Percentiles rank a stretch among this genome's conserved stretches.
These are phyloP conservation scores for Achatina immaculata DNA, from an alignment of 1,140 invertebrate species.

Conservation along the genomic window DNA sequence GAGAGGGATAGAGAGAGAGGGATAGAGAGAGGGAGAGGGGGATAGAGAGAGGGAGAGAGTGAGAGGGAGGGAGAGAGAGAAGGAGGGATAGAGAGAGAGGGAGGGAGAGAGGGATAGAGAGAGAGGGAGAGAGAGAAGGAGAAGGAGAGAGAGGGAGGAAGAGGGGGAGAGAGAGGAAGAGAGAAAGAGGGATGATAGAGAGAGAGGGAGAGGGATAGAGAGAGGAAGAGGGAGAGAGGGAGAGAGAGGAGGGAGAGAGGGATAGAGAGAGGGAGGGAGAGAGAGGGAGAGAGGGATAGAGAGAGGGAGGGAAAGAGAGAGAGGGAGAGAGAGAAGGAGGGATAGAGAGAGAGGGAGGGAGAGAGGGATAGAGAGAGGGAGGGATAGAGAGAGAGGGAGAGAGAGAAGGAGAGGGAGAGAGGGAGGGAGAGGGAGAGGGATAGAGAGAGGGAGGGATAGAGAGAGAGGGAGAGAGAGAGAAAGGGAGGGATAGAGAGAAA, in stretches of 20 bases:
- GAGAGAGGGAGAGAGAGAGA: neutral
- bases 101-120: neutral
- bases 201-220: neutral
- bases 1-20: no score
- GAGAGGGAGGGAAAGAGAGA: slow-evolving; percentile 8
- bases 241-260: slow-evolving; percentile 14
- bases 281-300: slow-evolving; percentile 5
- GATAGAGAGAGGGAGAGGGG: no score
- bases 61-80: no score
- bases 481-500: neutral
- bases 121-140: neutral
- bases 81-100: no score
- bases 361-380: slow-evolving; percentile 5
- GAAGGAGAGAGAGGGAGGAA: neutral
- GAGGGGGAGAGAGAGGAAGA: neutral
- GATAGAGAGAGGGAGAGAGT: no score
- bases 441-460: no score
- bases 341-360: neutral
- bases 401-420: neutral
- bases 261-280: slow-evolving; percentile 11
- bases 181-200: neutral
- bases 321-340: slow-evolving; percentile 9
- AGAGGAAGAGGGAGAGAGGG: slow-evolving; percentile 15
- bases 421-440: slow-evolving; percentile 1
- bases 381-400: no score